Evolutionary conservation across 2,113 vertebrate species (phyloP).

Genomic region (Rhizomys pruinosus): DNA sequence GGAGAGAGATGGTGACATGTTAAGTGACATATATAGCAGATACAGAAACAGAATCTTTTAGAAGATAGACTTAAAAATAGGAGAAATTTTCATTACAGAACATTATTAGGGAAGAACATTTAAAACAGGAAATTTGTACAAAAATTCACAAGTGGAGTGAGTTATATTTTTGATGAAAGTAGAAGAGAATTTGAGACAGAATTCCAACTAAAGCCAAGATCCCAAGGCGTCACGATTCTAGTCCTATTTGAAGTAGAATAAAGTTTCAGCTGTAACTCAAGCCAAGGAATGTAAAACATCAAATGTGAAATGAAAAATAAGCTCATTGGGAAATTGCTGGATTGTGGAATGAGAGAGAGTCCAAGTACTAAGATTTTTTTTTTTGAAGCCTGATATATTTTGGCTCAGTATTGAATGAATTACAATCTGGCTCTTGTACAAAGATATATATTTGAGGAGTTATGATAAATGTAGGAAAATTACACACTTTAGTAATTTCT

Average conservation of each 20-base stretch:
- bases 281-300: background rate
- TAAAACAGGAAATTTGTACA: no score
- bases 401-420: background rate
- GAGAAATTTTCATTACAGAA: no score
- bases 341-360: background rate
- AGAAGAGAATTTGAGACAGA: background rate
- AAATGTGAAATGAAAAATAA: background rate
- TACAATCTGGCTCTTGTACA: background rate
- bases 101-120: no score
- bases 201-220: background rate
- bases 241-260: background rate
- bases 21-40: no score
- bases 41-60: background rate
- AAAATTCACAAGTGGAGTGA: background rate
- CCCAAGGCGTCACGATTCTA: no score
- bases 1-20: no score
- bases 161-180: background rate
- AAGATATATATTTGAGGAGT: background rate
- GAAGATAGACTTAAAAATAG: no score
- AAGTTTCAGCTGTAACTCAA: background rate
- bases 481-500: background rate
- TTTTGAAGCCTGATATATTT: background rate
- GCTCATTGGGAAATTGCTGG: fast-evolving
- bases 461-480: background rate
- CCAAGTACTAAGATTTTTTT: background rate